Conservation (phyloP, 2,888 invertebrate species). For the Caenorhabditis macrosperma region DNA sequence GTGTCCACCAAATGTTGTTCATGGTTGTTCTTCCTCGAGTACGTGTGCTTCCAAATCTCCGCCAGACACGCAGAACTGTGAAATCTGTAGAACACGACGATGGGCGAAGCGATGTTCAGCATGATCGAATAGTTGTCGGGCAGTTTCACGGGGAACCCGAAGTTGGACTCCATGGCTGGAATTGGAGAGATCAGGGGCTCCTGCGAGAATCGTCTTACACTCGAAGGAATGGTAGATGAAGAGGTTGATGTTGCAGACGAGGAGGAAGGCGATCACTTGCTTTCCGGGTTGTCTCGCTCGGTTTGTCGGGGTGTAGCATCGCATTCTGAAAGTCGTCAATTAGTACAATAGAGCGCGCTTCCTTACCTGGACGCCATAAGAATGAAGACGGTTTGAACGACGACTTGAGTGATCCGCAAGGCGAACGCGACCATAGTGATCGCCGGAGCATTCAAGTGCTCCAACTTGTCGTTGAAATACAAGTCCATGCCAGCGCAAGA, state of each 20-base stretch:
- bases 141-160: slow-evolving; percentile 23
- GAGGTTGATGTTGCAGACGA: slow-evolving; percentile 76
- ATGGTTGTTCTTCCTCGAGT: slow-evolving; percentile 51
- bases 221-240: slow-evolving; percentile 73
- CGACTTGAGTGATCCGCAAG: slow-evolving; percentile 20
- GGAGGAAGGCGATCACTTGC: slow-evolving; percentile 77
- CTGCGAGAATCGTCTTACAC: slow-evolving; percentile 17
- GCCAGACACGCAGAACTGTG: slow-evolving; percentile 69
- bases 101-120: slow-evolving; percentile 31
- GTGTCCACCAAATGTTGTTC: not conserved
- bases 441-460: not conserved
- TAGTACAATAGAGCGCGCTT: not conserved
- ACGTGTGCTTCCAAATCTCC: slow-evolving; percentile 70
- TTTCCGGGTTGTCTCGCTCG: slow-evolving; percentile 70
- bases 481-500: slow-evolving; percentile 54
- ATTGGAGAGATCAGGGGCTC: not conserved
- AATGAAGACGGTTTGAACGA: slow-evolving; percentile 32
- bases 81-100: slow-evolving; percentile 54
- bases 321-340: slow-evolving; percentile 44
- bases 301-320: slow-evolving; percentile 40
- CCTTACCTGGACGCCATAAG: slow-evolving; percentile 58
- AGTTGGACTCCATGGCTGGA: slow-evolving; percentile 36
- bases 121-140: slow-evolving; percentile 32
- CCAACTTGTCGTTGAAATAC: slow-evolving; percentile 31
- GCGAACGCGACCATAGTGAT: slow-evolving; percentile 23